phyloP scores from a whole-genome alignment of 2,888 invertebrate species.

The Zele albiditarsus region DNA sequence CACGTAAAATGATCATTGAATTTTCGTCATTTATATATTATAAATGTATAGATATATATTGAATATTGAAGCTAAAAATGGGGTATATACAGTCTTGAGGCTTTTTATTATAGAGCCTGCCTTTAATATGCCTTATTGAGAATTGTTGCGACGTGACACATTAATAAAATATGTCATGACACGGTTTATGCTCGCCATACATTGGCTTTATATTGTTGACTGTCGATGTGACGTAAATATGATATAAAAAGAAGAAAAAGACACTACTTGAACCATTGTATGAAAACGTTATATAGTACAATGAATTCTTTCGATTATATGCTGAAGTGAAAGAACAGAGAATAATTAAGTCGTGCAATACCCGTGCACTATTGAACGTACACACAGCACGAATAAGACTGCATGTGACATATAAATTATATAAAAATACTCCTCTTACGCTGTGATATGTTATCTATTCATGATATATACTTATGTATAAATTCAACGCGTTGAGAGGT shows the following conservation, averaged over 20 bases:
- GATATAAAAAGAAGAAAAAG: neutral
- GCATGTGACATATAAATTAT: constrained; percentile 12
- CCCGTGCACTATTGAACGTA: neutral
- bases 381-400: constrained; percentile 7
- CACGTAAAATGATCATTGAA: neutral
- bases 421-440: constrained; percentile 18
- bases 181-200: constrained; percentile 2
- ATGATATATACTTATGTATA: constrained; percentile 2
- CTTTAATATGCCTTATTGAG: constrained; percentile 28
- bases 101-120: constrained; percentile 20
- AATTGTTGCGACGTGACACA: constrained; percentile 1
- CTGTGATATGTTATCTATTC: constrained; percentile 22
- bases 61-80: neutral
- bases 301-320: neutral
- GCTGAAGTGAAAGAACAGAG: neutral
- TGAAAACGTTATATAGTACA: neutral
- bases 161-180: constrained; percentile 18
- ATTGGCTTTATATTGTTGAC: constrained; percentile 1
- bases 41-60: neutral
- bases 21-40: neutral
- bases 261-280: neutral
- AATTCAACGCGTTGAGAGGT: neutral
- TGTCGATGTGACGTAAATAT: neutral
- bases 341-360: neutral
- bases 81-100: constrained; percentile 12